Evolutionary conservation across 2,113 vertebrate species (phyloP).

Genomic region (Bos javanicus): DNA sequence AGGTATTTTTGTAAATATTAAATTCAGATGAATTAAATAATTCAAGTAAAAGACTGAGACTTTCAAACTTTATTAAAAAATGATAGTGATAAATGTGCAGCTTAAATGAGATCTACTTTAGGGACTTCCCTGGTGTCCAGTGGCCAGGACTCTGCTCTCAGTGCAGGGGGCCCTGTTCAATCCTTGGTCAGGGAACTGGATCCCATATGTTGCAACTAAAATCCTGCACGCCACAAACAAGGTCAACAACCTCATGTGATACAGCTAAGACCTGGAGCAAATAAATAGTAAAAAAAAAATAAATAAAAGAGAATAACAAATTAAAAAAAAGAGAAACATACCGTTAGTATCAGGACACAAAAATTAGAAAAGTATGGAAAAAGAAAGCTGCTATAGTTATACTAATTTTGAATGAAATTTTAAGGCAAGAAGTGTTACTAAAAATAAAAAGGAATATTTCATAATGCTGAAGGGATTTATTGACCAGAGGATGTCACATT

Average conservation of each 20-base stretch:
- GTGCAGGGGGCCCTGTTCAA: not conserved
- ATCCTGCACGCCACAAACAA: not conserved
- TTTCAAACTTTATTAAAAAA: not conserved
- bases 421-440: not conserved
- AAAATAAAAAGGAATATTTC: not conserved
- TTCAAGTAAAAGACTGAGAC: not conserved
- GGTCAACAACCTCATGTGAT: not conserved
- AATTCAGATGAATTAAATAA: not conserved
- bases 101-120: not conserved
- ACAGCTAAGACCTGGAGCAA: not conserved
- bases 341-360: not conserved
- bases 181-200: not conserved
- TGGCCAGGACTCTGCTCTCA: not conserved
- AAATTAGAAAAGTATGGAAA: not conserved
- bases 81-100: not conserved
- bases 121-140: not conserved
- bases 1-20: not conserved
- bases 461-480: not conserved
- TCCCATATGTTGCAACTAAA: not conserved
- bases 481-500: not conserved
- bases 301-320: not conserved
- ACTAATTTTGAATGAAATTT: not conserved
- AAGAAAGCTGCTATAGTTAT: not conserved
- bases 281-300: not conserved
- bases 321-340: not conserved